Base-by-base conservation (phyloP, 2,797 vertebrate species). In the Telmatherina bonti region DNA sequence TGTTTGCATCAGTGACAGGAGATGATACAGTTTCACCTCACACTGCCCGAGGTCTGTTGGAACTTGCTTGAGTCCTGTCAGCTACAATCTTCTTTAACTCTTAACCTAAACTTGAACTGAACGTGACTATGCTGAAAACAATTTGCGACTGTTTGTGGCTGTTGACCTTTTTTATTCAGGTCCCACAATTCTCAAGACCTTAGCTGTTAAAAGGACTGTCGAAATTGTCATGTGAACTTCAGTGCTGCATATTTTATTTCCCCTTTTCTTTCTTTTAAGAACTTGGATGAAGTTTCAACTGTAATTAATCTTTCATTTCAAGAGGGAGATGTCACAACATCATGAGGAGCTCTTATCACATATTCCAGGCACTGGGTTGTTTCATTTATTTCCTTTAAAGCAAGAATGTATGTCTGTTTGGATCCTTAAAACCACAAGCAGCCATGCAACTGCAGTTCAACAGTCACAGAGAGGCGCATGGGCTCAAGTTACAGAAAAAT, bases 161-260 rank as follows among this genome's bases (percentile, higher is more conserved):
- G 26, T 58, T 79, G 70, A 85, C 76, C 79, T 67, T 33, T 13
- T 60, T 74, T 67, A 29, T 72, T 22, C 3, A 70, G 78, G 74
- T 81, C 65, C 18, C 55, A 22, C 15, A 12, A 8, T 82, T 87
- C 78, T 88, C 76, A 82, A 61, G 76, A 70, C 55, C 72, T 59
- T 24, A n/a, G 66, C 51, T 62, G 54, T 81, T 70, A 68, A 9
- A n/a, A 69, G 55, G 60, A 29, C 43, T 72, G 68, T 78, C 64
- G 76, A 60, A n/a, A 70, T 68, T 74, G 78, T 78, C 70, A 51
- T 2, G 74, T 70, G 68, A 60, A 52, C 36, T 70, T 60, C n/a
- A 70, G 57, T 31, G 43, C 35, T 59, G 64, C 72, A 72, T 72
- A 22, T 22, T 74, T 81, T 38, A 77, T 57, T 55, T 36, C 60